Evolutionary conservation across 1,140 invertebrate species (phyloP).

Genomic region (Aphaenogaster rudis): DNA sequence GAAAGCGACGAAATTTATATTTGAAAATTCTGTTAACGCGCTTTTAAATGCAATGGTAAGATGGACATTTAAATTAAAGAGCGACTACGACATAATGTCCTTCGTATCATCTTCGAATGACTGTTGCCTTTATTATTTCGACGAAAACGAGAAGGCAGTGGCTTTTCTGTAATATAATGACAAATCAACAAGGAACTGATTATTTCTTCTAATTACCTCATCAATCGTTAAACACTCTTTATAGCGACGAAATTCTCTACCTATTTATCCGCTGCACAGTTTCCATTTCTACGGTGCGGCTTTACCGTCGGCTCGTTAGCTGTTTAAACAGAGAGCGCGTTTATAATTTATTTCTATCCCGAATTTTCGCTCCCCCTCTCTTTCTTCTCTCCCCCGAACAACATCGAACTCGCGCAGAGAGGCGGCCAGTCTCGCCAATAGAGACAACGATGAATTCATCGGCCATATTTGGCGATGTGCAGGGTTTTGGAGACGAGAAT

Average conservation of each 20-base stretch:
- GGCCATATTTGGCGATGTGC: constrained; percentile 54
- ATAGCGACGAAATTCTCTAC: constrained; percentile 4
- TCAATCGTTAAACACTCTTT: background rate
- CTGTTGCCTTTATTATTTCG: background rate
- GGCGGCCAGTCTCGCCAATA: constrained; percentile 21
- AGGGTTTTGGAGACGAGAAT: constrained; percentile 59
- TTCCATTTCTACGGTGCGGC: constrained; percentile 35
- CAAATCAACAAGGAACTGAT: background rate
- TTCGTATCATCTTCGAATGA: too few species aligned
- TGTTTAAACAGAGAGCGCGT: constrained; percentile 63
- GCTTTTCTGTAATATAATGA: background rate
- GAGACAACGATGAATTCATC: constrained; percentile 48
- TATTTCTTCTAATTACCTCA: background rate
- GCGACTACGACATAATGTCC: background rate
- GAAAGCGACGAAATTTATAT: constrained; percentile 15
- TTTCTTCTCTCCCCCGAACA: constrained; percentile 5
- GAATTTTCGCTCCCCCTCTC: background rate
- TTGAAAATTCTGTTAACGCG: background rate
- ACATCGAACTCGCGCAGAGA: constrained; percentile 32
- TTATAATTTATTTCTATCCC: constrained; percentile 69
- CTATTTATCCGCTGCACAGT: constrained; percentile 41
- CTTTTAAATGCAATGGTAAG: background rate
- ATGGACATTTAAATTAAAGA: background rate
- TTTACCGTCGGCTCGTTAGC: constrained; percentile 56
- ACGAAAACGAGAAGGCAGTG: background rate